A percentile compares a stretch with the other conserved stretches of the same genome.
Conservation (phyloP, 1,140 invertebrate species). For the Tyrophagus putrescentiae region DNA sequence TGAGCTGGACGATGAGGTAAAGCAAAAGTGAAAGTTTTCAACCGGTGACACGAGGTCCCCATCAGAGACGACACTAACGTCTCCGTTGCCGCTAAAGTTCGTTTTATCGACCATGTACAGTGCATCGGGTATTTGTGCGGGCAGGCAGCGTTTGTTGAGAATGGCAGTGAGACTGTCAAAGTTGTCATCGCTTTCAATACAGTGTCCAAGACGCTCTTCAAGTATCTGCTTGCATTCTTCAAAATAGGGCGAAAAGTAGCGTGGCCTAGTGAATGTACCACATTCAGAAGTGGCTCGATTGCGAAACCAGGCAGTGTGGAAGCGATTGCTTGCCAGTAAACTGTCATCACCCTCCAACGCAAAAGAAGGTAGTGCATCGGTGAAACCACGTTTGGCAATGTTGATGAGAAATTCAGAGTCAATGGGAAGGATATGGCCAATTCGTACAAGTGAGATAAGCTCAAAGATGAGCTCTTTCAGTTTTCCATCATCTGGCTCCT, state of each 20-base stretch:
- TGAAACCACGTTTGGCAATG: conserved; percentile 60
- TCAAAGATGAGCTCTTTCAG: conserved; percentile 69
- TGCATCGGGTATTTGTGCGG: conserved; percentile 65
- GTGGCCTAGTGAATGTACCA: conserved; percentile 64
- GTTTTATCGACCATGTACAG: conserved; percentile 72
- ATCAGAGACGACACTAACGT: neutral
- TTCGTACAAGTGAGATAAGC: conserved; percentile 59
- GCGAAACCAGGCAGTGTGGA: conserved; percentile 66
- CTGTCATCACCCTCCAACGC: conserved; percentile 51
- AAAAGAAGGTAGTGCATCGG: conserved; percentile 66
- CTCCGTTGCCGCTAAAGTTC: neutral
- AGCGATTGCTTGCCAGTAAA: conserved; percentile 41
- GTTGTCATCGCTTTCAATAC: neutral
- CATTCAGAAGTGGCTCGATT: conserved; percentile 41
- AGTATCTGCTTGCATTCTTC: conserved; percentile 77
- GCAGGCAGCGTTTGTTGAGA: conserved; percentile 34
- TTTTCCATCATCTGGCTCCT: conserved; percentile 69
- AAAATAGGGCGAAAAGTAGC: conserved; percentile 81
- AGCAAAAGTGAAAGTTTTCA: conserved; percentile 17
- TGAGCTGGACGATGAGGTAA: conserved; percentile 17
- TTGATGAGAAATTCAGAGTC: conserved; percentile 62
- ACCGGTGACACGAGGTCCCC: neutral
- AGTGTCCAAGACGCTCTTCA: conserved; percentile 58
- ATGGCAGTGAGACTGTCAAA: conserved; percentile 43
- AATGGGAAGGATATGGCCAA: conserved; percentile 73